Conservation (phyloP, 2,113 vertebrate genomes). For the Dinomys branickii region DNA sequence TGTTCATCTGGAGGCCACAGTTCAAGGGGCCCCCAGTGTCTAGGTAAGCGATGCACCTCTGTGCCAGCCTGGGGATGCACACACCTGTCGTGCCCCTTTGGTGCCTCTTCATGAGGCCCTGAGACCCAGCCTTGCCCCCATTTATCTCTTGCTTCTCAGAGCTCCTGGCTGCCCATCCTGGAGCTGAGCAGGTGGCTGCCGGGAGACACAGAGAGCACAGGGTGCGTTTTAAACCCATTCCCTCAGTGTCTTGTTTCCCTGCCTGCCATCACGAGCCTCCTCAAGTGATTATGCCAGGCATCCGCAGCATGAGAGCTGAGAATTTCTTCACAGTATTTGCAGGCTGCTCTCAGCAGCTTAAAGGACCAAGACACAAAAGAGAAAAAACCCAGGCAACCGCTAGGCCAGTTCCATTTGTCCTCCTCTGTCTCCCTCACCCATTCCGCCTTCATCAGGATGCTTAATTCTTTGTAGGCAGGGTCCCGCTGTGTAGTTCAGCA, state of each 20-base stretch:
- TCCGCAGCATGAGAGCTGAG: neutral
- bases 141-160: neutral
- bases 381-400: neutral
- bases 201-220: neutral
- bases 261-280: neutral
- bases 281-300: rapidly evolving
- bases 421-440: neutral
- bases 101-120: neutral
- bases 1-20: neutral
- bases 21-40: too few species aligned
- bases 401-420: neutral
- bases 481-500: too few species aligned
- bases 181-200: neutral
- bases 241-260: neutral
- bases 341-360: neutral
- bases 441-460: slow-evolving; percentile 86
- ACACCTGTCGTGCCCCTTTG: neutral
- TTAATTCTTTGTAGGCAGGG: slow-evolving; percentile 84
- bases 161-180: neutral
- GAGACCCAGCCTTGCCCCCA: neutral
- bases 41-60: neutral
- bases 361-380: neutral
- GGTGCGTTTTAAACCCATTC: rapidly evolving
- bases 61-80: neutral
- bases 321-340: neutral